These are phyloP conservation scores for Rhinolophus ferrumequinum DNA, from an alignment of 2,113 vertebrate genomes.

Conservation along the genomic window DNA sequence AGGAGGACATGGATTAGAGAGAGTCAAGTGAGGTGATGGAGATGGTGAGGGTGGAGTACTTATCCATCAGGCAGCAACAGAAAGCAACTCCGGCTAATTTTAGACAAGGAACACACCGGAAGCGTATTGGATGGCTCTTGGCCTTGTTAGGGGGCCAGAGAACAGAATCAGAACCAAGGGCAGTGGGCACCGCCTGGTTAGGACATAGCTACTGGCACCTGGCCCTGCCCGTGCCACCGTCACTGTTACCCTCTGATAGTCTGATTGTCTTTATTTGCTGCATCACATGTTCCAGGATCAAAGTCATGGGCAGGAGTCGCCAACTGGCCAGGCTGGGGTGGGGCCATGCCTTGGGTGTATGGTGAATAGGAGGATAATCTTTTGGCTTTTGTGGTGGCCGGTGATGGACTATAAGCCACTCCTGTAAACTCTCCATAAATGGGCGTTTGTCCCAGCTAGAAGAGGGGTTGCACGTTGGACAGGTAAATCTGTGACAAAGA, in stretches of 20 bases:
- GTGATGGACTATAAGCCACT: background rate
- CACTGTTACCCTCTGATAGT: too few relatives aligned
- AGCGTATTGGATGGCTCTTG: background rate
- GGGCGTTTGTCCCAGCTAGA: background rate
- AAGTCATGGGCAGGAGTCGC: background rate
- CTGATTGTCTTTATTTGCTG: background rate
- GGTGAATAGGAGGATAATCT: too few relatives aligned
- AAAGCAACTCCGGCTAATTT: background rate
- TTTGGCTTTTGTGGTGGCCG: background rate
- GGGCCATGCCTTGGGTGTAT: background rate
- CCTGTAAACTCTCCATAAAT: background rate
- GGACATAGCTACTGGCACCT: background rate
- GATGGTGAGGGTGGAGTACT: too few relatives aligned
- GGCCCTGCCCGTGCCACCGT: background rate
- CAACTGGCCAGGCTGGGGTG: background rate
- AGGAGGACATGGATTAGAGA: background rate
- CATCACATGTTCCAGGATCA: too few relatives aligned
- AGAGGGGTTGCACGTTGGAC: background rate
- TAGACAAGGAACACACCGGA: background rate
- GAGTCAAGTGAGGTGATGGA: background rate
- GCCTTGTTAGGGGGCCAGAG: background rate
- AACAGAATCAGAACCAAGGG: background rate
- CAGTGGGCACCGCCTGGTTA: background rate
- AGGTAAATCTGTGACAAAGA: background rate
- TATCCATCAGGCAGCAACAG: background rate